Percentiles rank a stretch among this genome's conserved stretches.
Conservation (phyloP, 2,113 vertebrate species). For the Tapirus terrestris region DNA sequence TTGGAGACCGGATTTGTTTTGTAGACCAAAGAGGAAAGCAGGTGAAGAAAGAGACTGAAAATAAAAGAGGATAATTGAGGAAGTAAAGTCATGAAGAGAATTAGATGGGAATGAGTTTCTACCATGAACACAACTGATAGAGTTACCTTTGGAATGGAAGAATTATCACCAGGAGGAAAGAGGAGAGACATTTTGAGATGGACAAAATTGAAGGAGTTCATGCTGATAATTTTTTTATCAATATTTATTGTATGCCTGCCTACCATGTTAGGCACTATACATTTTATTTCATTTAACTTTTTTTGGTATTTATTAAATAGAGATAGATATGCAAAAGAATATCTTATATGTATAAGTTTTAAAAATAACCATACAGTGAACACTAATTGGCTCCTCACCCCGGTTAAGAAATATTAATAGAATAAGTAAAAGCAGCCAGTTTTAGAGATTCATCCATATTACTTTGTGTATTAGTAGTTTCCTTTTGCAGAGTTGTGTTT, state of each 20-base stretch:
- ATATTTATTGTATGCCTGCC: not conserved
- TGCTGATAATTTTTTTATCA: not conserved
- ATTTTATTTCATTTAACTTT: not conserved
- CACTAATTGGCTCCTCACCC: not conserved
- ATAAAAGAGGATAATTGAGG: not conserved
- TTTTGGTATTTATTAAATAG: not conserved
- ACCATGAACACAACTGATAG: not conserved
- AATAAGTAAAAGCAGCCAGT: not conserved
- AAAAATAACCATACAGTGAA: not conserved
- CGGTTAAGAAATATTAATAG: not conserved
- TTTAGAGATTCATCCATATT: not conserved
- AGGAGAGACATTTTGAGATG: conserved; percentile 14
- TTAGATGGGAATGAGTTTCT: not conserved
- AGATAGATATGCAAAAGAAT: not conserved
- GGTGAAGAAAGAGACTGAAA: not conserved
- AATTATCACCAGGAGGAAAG: not conserved
- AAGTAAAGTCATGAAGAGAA: not conserved
- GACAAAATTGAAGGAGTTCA: not conserved
- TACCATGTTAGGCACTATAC: not conserved
- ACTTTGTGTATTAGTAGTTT: not conserved
- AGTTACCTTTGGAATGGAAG: not conserved
- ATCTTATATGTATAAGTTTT: not conserved
- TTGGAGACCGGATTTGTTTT: not conserved
- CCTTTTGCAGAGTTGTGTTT: not conserved
- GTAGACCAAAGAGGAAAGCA: not conserved